These are phyloP conservation scores for Phalangium opilio DNA, from an alignment of 2,888 invertebrate genomes.

Conservation along the genomic window DNA sequence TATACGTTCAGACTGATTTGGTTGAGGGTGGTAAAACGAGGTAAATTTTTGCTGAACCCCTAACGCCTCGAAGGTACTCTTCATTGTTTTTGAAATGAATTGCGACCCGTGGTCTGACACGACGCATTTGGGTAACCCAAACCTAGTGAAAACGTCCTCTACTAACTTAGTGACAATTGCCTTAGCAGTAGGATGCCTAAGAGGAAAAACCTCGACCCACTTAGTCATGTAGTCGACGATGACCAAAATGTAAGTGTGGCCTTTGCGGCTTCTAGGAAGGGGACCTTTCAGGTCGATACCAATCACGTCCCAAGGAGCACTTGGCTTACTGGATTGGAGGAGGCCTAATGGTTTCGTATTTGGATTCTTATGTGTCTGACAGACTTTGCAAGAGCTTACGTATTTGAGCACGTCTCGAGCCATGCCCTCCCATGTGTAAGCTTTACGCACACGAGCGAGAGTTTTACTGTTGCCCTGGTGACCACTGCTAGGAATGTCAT, in stretches of 20 bases:
- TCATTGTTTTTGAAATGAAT: not conserved
- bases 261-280: not conserved
- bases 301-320: not conserved
- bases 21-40: slow-evolving; percentile 7
- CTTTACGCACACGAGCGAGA: too few species aligned
- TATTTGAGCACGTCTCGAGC: too few species aligned
- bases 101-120: slow-evolving; percentile 3
- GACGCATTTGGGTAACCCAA: slow-evolving; percentile 4
- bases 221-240: slow-evolving; percentile 1
- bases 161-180: not conserved
- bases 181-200: not conserved
- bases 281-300: slow-evolving; percentile 5
- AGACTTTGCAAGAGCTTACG: too few species aligned
- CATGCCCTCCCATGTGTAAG: too few species aligned
- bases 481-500: too few species aligned
- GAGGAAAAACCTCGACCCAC: slow-evolving; percentile 6
- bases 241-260: slow-evolving; percentile 1
- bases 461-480: too few species aligned
- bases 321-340: too few species aligned
- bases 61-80: not conserved
- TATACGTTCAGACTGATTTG: slow-evolving; percentile 8
- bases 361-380: too few species aligned
- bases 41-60: not conserved
- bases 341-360: too few species aligned
- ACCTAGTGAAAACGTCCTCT: slow-evolving; percentile 5